Conservation (phyloP, 2,113 vertebrate species). For the Daboia siamensis region DNA sequence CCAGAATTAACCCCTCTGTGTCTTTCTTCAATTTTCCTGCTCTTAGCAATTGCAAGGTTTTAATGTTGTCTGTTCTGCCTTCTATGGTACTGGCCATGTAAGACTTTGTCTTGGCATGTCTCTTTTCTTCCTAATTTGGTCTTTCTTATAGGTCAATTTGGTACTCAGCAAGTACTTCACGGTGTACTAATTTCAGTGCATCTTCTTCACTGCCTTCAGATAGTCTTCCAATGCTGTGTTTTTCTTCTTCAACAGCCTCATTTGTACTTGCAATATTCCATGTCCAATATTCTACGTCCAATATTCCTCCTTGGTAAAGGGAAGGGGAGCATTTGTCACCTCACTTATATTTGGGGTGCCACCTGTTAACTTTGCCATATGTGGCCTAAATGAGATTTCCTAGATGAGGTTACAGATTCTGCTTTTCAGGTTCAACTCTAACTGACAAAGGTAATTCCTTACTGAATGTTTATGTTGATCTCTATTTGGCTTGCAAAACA, state of each 20-base stretch:
- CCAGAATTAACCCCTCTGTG: not conserved
- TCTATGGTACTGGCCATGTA: not conserved
- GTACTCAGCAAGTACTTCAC: not conserved
- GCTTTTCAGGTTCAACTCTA: not conserved
- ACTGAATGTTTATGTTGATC: not conserved
- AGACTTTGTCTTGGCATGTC: not conserved
- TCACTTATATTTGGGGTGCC: constrained; percentile 12
- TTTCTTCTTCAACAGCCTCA: not conserved
- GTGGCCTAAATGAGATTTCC: not conserved
- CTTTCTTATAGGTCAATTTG: not conserved
- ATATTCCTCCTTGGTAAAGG: not conserved
- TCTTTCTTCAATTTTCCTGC: not conserved
- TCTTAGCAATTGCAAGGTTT: not conserved
- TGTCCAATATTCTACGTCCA: not conserved
- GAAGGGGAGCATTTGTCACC: not conserved
- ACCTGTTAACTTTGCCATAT: not conserved
- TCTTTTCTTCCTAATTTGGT: not conserved
- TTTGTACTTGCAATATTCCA: not conserved
- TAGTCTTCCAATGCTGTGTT: not conserved
- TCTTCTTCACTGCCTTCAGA: not conserved
- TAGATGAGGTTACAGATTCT: not conserved
- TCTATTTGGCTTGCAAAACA: not conserved
- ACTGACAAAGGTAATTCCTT: not conserved
- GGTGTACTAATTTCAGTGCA: not conserved
- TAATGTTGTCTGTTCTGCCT: not conserved